Evolutionary conservation across 2,888 invertebrate species (phyloP), one percentile per base, ranked within the genome.

Genomic region (Adela reaumurella): DNA sequence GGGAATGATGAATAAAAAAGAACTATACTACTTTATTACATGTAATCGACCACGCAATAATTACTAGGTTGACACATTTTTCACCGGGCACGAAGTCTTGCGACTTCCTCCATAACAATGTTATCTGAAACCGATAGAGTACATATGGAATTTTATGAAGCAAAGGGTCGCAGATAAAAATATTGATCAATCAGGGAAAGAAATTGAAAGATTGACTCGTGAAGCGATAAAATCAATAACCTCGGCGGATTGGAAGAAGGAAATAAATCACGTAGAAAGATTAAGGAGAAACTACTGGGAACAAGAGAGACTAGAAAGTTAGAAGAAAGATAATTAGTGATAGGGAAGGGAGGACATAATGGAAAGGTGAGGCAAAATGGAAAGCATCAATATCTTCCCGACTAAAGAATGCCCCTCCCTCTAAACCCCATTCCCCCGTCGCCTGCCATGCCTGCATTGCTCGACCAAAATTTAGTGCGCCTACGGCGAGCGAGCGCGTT

Each of bases 101-200:
- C 19, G n/a, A n/a, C n/a, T n/a, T n/a, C n/a, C n/a, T n/a, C n/a
- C n/a, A n/a, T n/a, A n/a, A n/a, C n/a, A n/a, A 20, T 19, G 16
- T 48, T 8, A 24, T 44, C 14, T 44, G 28, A 28, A 44, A 48
- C 19, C 48, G 10, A 53, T 53, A 16, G 49, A 52, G 52, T n/a
- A 48, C 16, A 54, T 58, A 4, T 57, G 58, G 56, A 57, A 58
- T 51, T 47, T 58, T 20, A 46, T 58, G 2, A 57, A 59, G 19
- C 57, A 56, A 52, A 56, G 56, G 50, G 56, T 59, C 53, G 57
- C 57, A 51, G 59, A 58, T 19, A 58, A 59, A 57, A 59, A 60
- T 43, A 19, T 59, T 8, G 18, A 28, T 17, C 58, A 59, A 45
- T 56, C 53, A 8, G 57, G 59, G 52, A 57, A 46, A 45, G 16